Conservation (phyloP, 2,797 vertebrate species). For the Sebastes taczanowskii region DNA sequence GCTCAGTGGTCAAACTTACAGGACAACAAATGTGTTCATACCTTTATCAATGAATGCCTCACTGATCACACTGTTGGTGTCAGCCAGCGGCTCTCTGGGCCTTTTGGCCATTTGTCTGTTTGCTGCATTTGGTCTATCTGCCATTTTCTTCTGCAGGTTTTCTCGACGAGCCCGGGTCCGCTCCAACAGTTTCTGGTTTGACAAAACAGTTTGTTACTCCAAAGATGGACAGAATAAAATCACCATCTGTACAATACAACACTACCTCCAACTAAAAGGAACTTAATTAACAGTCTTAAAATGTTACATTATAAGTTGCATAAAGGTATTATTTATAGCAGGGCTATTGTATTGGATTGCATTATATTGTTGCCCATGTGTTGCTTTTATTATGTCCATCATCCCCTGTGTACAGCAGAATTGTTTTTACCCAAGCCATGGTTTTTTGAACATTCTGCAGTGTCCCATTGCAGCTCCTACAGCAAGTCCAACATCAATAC, state of each 20-base stretch:
- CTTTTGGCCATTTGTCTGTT: conserved; percentile 84
- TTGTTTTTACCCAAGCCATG: background rate
- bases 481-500: background rate
- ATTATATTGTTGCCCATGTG: background rate
- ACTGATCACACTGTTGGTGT: conserved; percentile 83
- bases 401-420: background rate
- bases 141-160: conserved; percentile 96
- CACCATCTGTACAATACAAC: background rate
- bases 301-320: background rate
- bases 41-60: conserved; percentile 80
- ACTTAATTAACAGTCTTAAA: background rate
- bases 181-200: conserved; percentile 92
- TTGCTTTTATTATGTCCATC: background rate
- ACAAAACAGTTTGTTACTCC: background rate
- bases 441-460: background rate
- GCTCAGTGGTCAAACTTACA: background rate
- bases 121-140: conserved; percentile 86
- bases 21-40: conserved; percentile 49
- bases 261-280: background rate
- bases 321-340: background rate
- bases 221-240: background rate
- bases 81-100: conserved; percentile 86
- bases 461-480: background rate
- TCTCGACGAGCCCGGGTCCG: conserved; percentile 94
- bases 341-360: background rate